Percentiles rank a stretch among this genome's conserved stretches.
These are phyloP conservation scores for Engystomops pustulosus DNA, from an alignment of 2,113 vertebrate species.

Conservation along the genomic window DNA sequence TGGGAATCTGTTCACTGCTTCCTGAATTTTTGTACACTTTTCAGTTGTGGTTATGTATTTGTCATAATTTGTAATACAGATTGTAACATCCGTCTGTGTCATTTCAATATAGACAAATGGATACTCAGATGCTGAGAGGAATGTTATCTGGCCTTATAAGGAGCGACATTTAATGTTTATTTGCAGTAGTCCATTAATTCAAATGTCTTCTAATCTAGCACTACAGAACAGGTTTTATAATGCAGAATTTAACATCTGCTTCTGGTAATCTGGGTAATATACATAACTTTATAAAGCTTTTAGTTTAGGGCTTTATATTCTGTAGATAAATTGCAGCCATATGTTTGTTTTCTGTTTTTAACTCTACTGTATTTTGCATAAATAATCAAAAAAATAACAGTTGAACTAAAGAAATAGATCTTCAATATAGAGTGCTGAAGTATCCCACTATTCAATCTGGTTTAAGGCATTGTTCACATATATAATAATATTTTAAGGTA, in stretches of 20 bases:
- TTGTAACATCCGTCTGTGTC: neutral
- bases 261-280: constrained; percentile 44
- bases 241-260: constrained; percentile 39
- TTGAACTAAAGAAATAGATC: neutral
- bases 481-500: too few relatives aligned
- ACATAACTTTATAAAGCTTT: constrained; percentile 34
- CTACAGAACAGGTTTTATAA: constrained; percentile 11
- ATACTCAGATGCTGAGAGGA: too few relatives aligned
- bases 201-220: constrained; percentile 31
- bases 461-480: too few relatives aligned
- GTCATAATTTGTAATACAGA: neutral
- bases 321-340: constrained; percentile 36
- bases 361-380: neutral
- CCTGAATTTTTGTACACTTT: neutral
- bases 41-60: neutral
- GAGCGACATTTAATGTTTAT: neutral
- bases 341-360: constrained; percentile 25
- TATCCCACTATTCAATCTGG: neutral
- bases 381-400: neutral
- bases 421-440: neutral
- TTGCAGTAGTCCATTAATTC: constrained; percentile 21
- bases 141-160: neutral
- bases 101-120: neutral
- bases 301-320: constrained; percentile 24
- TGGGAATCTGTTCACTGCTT: too few relatives aligned